Evolutionary conservation across 2,888 invertebrate genomes (phyloP), one percentile per base, ranked within the genome.

Genomic region (Conops quadrifasciatus): DNA sequence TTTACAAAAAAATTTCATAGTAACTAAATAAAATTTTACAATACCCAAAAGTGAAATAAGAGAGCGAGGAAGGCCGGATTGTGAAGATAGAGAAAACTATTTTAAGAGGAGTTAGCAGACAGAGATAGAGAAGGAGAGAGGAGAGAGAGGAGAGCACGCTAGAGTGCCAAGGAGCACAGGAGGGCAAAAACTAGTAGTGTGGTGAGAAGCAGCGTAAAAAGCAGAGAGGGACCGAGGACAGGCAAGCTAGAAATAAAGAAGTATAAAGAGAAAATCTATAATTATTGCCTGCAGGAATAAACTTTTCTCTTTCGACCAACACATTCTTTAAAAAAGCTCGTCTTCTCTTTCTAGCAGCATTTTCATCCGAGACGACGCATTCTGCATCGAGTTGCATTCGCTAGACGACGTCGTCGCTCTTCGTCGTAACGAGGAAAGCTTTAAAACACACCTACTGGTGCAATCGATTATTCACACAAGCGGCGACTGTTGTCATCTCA

Each of bases 251-350:
- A 59, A 19, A 56, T 15, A 56, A 24, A 30, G 47, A 45, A 47
- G 72, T 72, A 71, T 68, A 70, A 45, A 75, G 67, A n/a, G 71
- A 58, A 51, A 70, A 67, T 68, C 15, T 58, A 56, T n/a, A n/a
- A n/a, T n/a, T n/a, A 4, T 1, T 60, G 36, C 24, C 1, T 13
- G 30, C 7, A 5, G n/a, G 62, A 36, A 19, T 24, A 65, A 36
- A 49, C 9, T 45, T 45, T 13, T 15, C 2, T 49, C 2, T 11
- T 53, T 19, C 2, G 15, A 58, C 45, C 4, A n/a, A 45, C 51
- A 24, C 11, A 24, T 59, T 7, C 45, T 53, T 65, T 26, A 45
- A 19, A 62, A 56, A 28, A 56, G 28, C 47, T 59, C 47, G 43
- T 24, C 11, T 11, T 21, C 24, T 49, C 30, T 51, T 62, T 30